Evolutionary conservation across 2,113 vertebrate species (phyloP), one percentile per base, ranked within the genome.

Genomic region (Oxygymnocypris stewartii): DNA sequence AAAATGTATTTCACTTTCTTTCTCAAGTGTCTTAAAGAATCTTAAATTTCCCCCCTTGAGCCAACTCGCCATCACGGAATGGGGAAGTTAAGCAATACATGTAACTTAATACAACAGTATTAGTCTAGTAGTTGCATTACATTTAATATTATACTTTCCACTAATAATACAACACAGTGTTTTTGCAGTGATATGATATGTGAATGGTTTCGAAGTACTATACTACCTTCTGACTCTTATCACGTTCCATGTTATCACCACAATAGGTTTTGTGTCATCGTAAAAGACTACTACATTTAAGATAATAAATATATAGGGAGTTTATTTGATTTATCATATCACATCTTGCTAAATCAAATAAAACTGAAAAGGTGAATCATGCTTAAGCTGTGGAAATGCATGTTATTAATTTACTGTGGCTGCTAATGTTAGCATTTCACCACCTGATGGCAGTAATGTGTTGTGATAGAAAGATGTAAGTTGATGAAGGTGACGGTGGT

Each of bases 391-490:
- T 47, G 42, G n/a, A 47, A 76, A 28, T 16, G 42, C 28, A 31
- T 23, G 28, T 10, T 37, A 31, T 79, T 37, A 35, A n/a, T 14
- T 79, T n/a, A 78, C 16, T 57, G 10, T 59, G 51, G 31, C 18
- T 59, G 10, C 54, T 6, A n/a, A 20, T 31, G 49, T 80, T 61
- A 16, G 18, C 6, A 42, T 61, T 63, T 71, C 63, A 69, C 63
- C 80, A 51, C 63, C 42, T 71, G 80, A 51, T 67, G 80, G 80
- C 80, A 82, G 80, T 82, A 71, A 49, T 82, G 80, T 51, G 80
- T 82, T 69, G 44, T 35, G 18, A 47, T 11, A n/a, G n/a, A n/a
- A n/a, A 13, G 25, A 82, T 18, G 13, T 20, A 44, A 42, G 61
- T 42, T 42, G 12, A 25, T 54, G 10, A 79, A 35, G 28, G 54